phyloP scores from a whole-genome alignment of 2,113 vertebrate genomes.

The Lycocorax pyrrhopterus region DNA sequence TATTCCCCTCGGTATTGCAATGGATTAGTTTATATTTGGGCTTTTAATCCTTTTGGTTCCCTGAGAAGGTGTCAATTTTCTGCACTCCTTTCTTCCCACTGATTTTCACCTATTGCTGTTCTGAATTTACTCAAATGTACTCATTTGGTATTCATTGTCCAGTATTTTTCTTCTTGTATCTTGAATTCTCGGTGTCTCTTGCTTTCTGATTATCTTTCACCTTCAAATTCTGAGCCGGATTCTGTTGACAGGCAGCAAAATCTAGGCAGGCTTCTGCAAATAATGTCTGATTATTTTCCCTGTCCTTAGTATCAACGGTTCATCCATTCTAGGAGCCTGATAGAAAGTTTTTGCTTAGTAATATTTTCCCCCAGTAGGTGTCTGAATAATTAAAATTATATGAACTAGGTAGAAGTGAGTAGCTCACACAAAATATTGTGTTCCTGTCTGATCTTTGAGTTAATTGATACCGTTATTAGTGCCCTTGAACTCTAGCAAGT shows the following conservation, averaged over 20 bases:
- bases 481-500: not conserved
- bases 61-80: not conserved
- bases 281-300: not conserved
- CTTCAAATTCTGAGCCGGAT: not conserved
- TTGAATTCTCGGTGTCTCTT: not conserved
- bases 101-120: not conserved
- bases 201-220: not conserved
- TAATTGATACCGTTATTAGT: not conserved
- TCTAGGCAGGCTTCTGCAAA: not conserved
- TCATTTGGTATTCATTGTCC: not conserved
- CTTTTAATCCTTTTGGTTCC: not conserved
- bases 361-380: not conserved
- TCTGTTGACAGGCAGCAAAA: not conserved
- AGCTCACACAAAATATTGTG: not conserved
- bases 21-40: not conserved
- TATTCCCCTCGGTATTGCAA: not conserved
- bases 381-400: not conserved
- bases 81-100: not conserved
- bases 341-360: not conserved
- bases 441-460: not conserved
- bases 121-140: not conserved
- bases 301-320: not conserved
- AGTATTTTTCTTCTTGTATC: not conserved
- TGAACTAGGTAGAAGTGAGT: not conserved
- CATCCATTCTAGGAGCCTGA: not conserved